Percentiles rank a stretch among this genome's conserved stretches.
These are phyloP conservation scores for Brachynemurus nebulosus DNA, from an alignment of 2,888 invertebrate genomes.

Conservation along the genomic window DNA sequence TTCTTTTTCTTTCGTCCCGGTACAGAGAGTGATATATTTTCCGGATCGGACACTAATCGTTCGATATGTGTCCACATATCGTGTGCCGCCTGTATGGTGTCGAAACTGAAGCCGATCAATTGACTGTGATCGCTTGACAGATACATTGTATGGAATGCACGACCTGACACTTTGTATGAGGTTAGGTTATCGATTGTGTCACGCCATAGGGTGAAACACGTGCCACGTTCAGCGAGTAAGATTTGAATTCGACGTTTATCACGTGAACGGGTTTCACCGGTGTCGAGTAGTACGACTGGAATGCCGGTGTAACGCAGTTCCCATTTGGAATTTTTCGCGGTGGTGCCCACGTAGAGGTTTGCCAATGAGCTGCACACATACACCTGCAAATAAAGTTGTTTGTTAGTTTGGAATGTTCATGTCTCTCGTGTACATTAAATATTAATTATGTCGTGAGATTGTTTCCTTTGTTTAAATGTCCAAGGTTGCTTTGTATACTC, in stretches of 20 bases:
- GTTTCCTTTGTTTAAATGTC: too few species aligned
- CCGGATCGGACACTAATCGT: constrained; percentile 56
- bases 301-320: constrained; percentile 62
- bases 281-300: constrained; percentile 61
- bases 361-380: constrained; percentile 64
- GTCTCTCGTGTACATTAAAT: too few species aligned
- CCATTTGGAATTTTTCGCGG: constrained; percentile 46
- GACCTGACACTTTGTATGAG: constrained; percentile 53
- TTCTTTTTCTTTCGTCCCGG: constrained; percentile 48
- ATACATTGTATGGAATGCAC: constrained; percentile 71
- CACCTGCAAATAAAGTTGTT: constrained; percentile 35
- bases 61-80: constrained; percentile 57
- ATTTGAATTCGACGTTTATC: constrained; percentile 53
- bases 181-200: constrained; percentile 69
- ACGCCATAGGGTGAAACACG: constrained; percentile 68
- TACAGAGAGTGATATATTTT: constrained; percentile 59
- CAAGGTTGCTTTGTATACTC: too few species aligned
- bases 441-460: too few species aligned
- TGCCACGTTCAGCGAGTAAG: constrained; percentile 53
- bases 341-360: constrained; percentile 50
- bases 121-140: constrained; percentile 62
- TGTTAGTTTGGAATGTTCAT: too few species aligned
- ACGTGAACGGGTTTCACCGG: constrained; percentile 57
- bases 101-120: constrained; percentile 67
- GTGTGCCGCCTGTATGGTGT: constrained; percentile 54